Percentiles rank a stretch among this genome's conserved stretches.
phyloP scores from a whole-genome alignment of 2,113 vertebrate species.

The Elephantulus edwardii region DNA sequence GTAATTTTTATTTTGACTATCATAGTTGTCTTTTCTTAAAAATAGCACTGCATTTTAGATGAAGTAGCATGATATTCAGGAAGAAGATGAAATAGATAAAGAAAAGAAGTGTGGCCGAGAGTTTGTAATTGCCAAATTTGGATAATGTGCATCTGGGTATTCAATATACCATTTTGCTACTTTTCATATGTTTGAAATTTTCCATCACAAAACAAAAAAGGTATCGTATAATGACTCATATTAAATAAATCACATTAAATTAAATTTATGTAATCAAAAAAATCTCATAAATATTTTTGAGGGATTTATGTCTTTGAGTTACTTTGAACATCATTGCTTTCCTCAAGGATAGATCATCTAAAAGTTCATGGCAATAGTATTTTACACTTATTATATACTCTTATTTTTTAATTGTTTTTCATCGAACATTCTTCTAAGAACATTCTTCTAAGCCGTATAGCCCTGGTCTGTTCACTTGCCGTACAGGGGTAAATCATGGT shows the following conservation, averaged over 20 bases:
- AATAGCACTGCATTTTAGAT: background rate
- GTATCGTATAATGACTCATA: background rate
- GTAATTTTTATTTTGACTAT: constrained; percentile 17
- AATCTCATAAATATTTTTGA: no score
- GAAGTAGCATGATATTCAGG: background rate
- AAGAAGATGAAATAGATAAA: background rate
- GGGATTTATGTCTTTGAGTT: background rate
- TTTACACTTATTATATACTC: background rate
- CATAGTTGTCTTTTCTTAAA: background rate
- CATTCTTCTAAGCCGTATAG: no score
- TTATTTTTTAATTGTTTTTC: no score
- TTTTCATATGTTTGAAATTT: constrained; percentile 1
- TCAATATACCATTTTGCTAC: background rate
- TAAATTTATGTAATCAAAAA: no score
- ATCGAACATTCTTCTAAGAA: no score
- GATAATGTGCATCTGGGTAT: background rate
- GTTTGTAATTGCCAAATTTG: background rate
- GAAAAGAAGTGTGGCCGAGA: background rate
- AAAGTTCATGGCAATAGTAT: background rate
- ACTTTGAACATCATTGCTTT: background rate
- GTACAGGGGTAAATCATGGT: no score
- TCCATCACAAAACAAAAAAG: background rate
- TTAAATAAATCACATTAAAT: no score
- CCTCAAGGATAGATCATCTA: background rate
- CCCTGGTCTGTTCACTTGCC: no score